Evolutionary conservation across 1,140 invertebrate genomes (phyloP), one percentile per base, ranked within the genome.

Genomic region (Drosophila willistoni): DNA sequence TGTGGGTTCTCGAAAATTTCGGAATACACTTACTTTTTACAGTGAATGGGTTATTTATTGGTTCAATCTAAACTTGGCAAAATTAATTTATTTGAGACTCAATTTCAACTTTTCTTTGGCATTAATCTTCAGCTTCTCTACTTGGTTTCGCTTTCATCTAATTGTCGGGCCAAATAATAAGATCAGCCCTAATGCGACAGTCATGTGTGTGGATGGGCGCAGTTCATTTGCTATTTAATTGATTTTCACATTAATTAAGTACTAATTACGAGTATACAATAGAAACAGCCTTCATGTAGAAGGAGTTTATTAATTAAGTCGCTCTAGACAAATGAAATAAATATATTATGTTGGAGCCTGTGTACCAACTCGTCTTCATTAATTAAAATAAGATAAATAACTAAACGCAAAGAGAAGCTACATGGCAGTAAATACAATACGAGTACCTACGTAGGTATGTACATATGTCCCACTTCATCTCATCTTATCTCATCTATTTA

Each of bases 171-270:
- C 59, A 34, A 42, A 54, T 41, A 69, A 42, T 41, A 69, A 42
- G 62, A 51, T 51, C 44, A 51, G 44, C 17, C 17, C 10, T 51
- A 51, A 51, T 51, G 44, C 44, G 44, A 51, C 17, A 51, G 44
- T 51, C 44, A 22, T 22, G 44, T 51, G 3, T 51, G 44, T 5
- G 13, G 70, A 39, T 34, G n/a, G 29, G 22, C 41, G 34, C 17
- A 66, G 59, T 78, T 78, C 39, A 62, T 78, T 78, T 78, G 75
- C 68, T 44, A 19, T 56, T 36, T 71, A 68, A 79, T 79, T 76
- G 75, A 79, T 79, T 78, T 78, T 64, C 60, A 68, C 75, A 68
- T 78, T 79, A 79, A 79, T 79, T 79, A 79, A 72, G 69, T 56
- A 66, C 75, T 79, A 79, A 79, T 79, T 79, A 79, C 75, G 63